A percentile compares a stretch with the other conserved stretches of the same genome.
Evolutionary conservation across 2,797 vertebrate species (phyloP).

Genomic region (Okamejei kenojei): DNA sequence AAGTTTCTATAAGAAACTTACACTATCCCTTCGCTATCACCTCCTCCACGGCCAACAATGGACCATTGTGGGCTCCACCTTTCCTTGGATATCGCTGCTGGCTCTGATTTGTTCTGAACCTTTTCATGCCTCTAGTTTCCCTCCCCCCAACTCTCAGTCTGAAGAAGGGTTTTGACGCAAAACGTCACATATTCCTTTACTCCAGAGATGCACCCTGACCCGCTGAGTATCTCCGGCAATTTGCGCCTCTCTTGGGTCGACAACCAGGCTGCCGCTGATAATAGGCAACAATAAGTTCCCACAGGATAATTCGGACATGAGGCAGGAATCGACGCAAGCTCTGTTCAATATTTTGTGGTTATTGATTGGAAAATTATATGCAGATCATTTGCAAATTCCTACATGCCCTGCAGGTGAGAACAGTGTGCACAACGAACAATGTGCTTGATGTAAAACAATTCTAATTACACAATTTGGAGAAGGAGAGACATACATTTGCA

Average conservation of each 20-base stretch:
- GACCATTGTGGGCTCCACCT: no score
- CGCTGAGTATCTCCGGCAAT: no score
- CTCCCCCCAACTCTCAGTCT: no score
- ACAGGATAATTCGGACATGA: not conserved
- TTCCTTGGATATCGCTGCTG: no score
- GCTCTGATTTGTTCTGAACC: no score
- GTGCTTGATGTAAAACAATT: not conserved
- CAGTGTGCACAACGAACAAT: not conserved
- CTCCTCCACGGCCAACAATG: no score
- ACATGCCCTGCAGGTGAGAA: not conserved
- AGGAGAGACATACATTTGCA: not conserved
- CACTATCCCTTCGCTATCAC: no score
- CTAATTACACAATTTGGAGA: not conserved
- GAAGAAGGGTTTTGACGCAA: no score
- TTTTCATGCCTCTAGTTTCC: no score
- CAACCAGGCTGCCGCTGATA: not conserved
- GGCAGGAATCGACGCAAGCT: not conserved
- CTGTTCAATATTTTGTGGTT: not conserved
- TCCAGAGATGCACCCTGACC: no score
- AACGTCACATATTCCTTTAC: no score
- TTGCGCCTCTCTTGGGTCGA: not conserved
- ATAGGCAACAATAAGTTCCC: not conserved
- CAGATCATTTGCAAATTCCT: not conserved
- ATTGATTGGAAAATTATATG: not conserved
- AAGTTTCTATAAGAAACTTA: no score